Evolutionary conservation across 2,113 vertebrate species (phyloP).

Genomic region (Ptychochromis oligacanthus): DNA sequence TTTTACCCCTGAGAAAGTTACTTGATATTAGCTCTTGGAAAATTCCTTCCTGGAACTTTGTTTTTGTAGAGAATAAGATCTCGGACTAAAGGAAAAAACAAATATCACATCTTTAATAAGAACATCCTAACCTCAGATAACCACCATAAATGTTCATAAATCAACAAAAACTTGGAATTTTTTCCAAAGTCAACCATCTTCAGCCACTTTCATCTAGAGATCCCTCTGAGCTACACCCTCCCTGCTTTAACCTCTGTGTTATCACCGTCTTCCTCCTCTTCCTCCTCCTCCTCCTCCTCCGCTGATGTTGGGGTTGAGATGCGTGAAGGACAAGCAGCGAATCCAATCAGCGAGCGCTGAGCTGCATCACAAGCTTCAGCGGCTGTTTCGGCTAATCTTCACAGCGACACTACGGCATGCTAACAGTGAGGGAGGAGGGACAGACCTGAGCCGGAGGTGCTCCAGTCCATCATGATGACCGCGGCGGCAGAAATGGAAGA

Average conservation of each 20-base stretch:
- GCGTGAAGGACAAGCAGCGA: conserved; percentile 43
- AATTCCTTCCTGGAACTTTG: too few species aligned
- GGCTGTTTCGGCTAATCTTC: neutral
- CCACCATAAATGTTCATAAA: too few species aligned
- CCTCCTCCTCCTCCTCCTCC: neutral
- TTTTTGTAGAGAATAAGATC: neutral
- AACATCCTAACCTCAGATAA: too few species aligned
- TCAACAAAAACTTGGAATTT: too few species aligned
- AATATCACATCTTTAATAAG: neutral
- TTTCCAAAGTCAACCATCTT: too few species aligned
- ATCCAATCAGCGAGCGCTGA: conserved; percentile 24
- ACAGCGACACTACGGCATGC: neutral
- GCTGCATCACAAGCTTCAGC: too few species aligned
- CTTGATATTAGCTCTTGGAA: too few species aligned
- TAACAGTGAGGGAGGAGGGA: neutral
- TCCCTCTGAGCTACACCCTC: neutral
- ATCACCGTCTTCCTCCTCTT: neutral
- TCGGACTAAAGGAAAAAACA: neutral
- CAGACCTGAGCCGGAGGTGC: too few species aligned
- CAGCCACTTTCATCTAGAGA: too few species aligned
- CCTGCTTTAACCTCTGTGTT: neutral
- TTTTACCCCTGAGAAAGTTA: too few species aligned
- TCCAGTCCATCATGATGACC: too few species aligned
- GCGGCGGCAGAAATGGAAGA: too few species aligned
- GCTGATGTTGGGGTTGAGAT: neutral